Percentiles rank a stretch among this genome's conserved stretches.
Conservation (phyloP, 2,797 vertebrate species). For the Coreius guichenoti region DNA sequence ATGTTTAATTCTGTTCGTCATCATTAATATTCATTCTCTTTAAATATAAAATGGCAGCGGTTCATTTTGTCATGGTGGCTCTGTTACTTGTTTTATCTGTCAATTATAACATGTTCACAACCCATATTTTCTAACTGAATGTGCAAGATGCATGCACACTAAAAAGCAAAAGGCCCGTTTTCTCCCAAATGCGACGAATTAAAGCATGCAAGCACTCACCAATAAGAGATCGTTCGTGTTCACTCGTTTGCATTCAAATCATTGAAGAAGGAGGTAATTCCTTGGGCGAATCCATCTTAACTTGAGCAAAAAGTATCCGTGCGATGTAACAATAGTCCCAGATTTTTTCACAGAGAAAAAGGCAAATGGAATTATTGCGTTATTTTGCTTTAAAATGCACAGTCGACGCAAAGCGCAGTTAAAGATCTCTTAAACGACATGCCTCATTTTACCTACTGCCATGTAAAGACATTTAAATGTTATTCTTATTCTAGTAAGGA, state of each 20-base stretch:
- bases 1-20: not conserved
- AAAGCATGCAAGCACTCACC: constrained; percentile 44
- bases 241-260: constrained; percentile 29
- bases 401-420: not conserved
- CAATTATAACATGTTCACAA: not conserved
- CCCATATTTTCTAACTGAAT: not conserved
- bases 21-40: not conserved
- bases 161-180: constrained; percentile 14
- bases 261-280: not conserved
- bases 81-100: constrained; percentile 1
- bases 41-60: constrained; percentile 24
- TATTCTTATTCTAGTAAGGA: constrained; percentile 35
- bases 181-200: not conserved
- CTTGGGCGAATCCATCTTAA: constrained; percentile 45
- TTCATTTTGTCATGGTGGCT: constrained; percentile 12
- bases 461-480: constrained; percentile 27
- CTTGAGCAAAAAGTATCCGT: constrained; percentile 25
- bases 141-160: constrained; percentile 4
- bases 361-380: constrained; percentile 18
- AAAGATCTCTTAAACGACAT: not conserved
- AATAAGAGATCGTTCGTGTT: constrained; percentile 14
- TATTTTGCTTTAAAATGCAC: not conserved
- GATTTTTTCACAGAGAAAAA: constrained; percentile 26
- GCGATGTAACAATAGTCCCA: constrained; percentile 24
- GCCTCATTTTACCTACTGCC: not conserved